Evolutionary conservation across 1,140 invertebrate species (phyloP).

Genomic region (Papilio polyxenes): DNA sequence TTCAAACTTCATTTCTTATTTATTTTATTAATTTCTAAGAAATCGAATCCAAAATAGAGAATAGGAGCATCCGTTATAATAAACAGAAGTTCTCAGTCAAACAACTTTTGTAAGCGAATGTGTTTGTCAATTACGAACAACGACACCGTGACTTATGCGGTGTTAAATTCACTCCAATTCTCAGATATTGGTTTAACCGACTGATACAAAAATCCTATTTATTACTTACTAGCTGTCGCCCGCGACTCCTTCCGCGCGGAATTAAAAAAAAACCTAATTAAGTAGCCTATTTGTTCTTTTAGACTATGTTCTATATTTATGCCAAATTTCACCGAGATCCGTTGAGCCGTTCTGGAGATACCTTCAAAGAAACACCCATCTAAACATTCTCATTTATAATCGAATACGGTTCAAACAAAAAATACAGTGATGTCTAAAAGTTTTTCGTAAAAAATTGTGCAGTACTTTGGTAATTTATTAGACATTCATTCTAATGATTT

Average conservation of each 20-base stretch:
- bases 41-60: background rate
- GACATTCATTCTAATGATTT: background rate
- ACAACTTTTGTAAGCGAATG: background rate
- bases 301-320: no score
- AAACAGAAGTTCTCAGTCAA: background rate
- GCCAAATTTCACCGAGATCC: no score
- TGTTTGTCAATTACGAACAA: background rate
- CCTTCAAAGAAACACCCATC: no score
- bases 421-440: background rate
- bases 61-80: constrained; percentile 1
- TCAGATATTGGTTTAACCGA: background rate
- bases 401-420: background rate
- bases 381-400: no score
- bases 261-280: no score
- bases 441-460: no score
- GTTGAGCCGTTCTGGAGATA: no score
- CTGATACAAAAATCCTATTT: background rate
- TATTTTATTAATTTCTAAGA: no score
- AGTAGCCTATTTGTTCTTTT: no score
- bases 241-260: no score
- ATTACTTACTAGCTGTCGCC: background rate
- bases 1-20: no score
- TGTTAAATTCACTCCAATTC: background rate
- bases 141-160: background rate
- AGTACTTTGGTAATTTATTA: background rate